phyloP scores from a whole-genome alignment of 2,113 vertebrate species.

The Stictonetta naevosa region DNA sequence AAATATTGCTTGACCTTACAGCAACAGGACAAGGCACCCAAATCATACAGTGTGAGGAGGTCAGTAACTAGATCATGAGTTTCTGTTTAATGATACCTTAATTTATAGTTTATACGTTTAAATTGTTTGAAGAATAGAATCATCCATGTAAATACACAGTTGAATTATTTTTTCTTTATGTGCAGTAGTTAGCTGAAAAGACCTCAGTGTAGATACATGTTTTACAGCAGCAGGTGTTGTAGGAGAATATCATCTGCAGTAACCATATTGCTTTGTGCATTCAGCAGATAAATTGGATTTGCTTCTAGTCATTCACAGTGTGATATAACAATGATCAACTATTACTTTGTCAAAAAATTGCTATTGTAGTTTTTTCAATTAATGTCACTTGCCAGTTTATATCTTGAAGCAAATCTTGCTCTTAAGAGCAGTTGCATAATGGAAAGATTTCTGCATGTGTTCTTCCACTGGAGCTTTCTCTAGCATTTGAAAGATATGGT shows the following conservation, averaged over 20 bases:
- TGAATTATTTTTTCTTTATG: not conserved
- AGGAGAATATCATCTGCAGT: constrained; percentile 48
- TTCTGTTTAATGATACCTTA: not conserved
- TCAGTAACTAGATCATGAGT: not conserved
- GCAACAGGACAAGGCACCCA: not conserved
- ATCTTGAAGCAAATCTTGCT: constrained; percentile 24
- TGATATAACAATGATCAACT: constrained; percentile 12
- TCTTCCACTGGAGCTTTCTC: constrained; percentile 17
- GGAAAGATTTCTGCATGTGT: not conserved
- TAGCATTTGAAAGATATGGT: constrained; percentile 23
- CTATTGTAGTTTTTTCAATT: not conserved
- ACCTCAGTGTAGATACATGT: not conserved
- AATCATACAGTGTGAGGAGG: not conserved
- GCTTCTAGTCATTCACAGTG: constrained; percentile 46
- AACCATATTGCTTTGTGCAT: constrained; percentile 51
- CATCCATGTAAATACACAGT: not conserved
- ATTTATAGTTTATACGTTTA: not conserved
- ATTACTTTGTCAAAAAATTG: constrained; percentile 30
- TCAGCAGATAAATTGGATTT: constrained; percentile 51
- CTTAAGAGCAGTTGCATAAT: constrained; percentile 11
- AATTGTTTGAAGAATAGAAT: not conserved
- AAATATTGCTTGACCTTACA: not conserved
- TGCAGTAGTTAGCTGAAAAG: not conserved
- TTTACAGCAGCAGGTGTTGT: constrained; percentile 41
- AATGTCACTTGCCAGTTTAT: not conserved